These are phyloP conservation scores for Taeniopygia guttata DNA, from an alignment of 2,797 vertebrate genomes.

Conservation along the genomic window DNA sequence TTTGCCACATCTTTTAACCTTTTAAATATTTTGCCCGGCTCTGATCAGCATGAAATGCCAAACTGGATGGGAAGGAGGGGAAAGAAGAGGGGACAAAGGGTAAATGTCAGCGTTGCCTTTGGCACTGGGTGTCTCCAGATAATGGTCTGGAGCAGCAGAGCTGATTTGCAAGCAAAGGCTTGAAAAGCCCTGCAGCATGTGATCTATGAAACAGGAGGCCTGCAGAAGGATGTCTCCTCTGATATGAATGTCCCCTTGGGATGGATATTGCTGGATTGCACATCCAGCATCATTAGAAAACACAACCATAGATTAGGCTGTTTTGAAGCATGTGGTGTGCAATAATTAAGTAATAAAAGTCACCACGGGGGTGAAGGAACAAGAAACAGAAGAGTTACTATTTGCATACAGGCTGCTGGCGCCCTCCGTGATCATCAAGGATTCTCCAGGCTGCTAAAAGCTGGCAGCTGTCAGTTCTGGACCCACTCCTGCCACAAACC, in stretches of 20 bases:
- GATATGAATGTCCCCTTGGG: conserved; percentile 64
- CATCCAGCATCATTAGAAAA: conserved; percentile 73
- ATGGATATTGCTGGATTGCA: conserved; percentile 48
- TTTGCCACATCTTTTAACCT: neutral
- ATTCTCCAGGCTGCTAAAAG: neutral
- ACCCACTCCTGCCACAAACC: neutral
- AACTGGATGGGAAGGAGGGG: neutral
- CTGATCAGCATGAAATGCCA: neutral
- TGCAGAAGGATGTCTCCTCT: conserved; percentile 53
- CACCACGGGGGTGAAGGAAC: conserved; percentile 78
- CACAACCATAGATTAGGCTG: conserved; percentile 76
- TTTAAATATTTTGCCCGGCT: neutral
- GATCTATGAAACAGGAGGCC: conserved; percentile 36
- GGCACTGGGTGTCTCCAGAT: neutral
- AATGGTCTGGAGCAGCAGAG: neutral
- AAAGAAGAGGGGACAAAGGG: neutral
- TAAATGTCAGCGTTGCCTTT: neutral
- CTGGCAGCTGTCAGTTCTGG: neutral
- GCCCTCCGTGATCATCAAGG: neutral
- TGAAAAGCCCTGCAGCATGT: conserved; percentile 34
- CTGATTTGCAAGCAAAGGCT: conserved; percentile 25
- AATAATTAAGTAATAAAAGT: conserved; percentile 99
- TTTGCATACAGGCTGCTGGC: conserved; percentile 73
- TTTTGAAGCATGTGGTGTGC: conserved; percentile 84
- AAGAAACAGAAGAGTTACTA: conserved; percentile 68